Evolutionary conservation across 2,888 invertebrate genomes (phyloP).

Genomic region (Hyppa rectilinea): DNA sequence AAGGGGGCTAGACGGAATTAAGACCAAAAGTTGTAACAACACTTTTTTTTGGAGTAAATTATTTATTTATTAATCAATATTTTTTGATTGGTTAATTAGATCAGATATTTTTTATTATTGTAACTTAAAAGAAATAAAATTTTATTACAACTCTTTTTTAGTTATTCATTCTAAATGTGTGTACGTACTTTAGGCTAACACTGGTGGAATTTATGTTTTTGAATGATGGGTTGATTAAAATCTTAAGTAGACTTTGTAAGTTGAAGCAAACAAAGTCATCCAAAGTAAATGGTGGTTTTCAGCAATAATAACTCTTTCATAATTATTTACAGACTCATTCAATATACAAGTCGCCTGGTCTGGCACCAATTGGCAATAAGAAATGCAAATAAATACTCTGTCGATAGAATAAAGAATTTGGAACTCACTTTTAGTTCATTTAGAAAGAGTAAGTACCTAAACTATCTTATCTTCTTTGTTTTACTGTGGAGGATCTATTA

Average conservation of each 20-base stretch:
- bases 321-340: slow-evolving; percentile 93
- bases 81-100: no score
- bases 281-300: background rate
- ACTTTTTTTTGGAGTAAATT: no score
- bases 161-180: background rate
- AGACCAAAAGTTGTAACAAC: no score
- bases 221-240: background rate
- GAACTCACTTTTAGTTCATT: slow-evolving; percentile 96
- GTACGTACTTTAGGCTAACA: background rate
- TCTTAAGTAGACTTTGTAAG: background rate
- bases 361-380: slow-evolving; percentile 94
- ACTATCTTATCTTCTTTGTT: slow-evolving; percentile 8
- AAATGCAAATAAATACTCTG: slow-evolving; percentile 91
- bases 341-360: slow-evolving; percentile 95
- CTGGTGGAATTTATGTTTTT: background rate
- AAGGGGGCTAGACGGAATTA: no score
- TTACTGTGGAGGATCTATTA: background rate
- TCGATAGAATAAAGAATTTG: slow-evolving; percentile 94
- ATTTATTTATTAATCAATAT: no score
- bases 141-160: no score
- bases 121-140: no score
- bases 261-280: background rate
- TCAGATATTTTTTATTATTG: no score
- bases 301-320: background rate
- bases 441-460: slow-evolving; percentile 93